These are phyloP conservation scores for Vidua chalybeata DNA, from an alignment of 2,113 vertebrate species.

Conservation along the genomic window DNA sequence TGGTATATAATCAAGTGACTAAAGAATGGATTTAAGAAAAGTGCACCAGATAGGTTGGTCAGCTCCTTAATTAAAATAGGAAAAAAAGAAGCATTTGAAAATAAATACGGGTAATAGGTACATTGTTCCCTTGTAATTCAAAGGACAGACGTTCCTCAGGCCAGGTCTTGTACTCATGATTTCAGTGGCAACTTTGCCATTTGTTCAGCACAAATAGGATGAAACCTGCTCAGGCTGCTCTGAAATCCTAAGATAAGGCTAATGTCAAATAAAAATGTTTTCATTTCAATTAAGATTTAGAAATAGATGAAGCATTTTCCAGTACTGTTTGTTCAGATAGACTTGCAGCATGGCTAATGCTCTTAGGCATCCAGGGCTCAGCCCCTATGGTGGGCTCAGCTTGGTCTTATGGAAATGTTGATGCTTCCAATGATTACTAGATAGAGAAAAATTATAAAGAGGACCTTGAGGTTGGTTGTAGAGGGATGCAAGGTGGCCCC, in stretches of 20 bases:
- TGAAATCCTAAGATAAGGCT: not conserved
- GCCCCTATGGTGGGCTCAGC: not conserved
- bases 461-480: not conserved
- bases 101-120: not conserved
- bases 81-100: not conserved
- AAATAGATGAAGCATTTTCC: not conserved
- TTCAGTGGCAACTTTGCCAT: not conserved
- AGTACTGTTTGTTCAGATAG: not conserved
- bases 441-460: not conserved
- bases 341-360: not conserved
- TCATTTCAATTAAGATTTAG: not conserved
- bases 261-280: not conserved
- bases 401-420: not conserved
- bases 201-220: not conserved
- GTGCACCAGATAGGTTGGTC: not conserved
- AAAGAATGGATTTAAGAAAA: not conserved
- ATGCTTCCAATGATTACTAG: not conserved
- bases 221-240: not conserved
- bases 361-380: not conserved
- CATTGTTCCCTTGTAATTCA: not conserved
- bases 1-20: not conserved
- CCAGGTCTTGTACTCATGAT: not conserved
- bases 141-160: not conserved
- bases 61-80: not conserved
- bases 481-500: not conserved